phyloP scores from a whole-genome alignment of 2,888 invertebrate species.

The Synergus umbraculus region DNA sequence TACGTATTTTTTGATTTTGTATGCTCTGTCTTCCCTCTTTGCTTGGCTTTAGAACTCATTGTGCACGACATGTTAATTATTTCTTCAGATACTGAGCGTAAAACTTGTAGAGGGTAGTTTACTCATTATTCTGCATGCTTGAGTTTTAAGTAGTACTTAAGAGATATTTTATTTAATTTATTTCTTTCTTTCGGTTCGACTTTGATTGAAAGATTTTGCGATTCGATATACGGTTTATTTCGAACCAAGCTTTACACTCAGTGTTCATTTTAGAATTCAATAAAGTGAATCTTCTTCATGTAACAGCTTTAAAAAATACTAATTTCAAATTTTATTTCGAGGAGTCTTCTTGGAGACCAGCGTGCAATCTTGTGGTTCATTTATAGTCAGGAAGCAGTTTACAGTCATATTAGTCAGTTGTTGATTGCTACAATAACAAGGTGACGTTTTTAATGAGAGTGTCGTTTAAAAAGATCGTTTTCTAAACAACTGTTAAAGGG shows the following conservation, averaged over 20 bases:
- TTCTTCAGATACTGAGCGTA: slow-evolving; percentile 60
- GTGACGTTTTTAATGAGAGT: neutral
- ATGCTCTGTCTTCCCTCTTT: slow-evolving; percentile 75
- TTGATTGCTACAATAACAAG: neutral
- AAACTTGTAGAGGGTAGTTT: slow-evolving; percentile 60
- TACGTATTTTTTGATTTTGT: slow-evolving; percentile 72
- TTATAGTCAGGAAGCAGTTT: slow-evolving; percentile 17
- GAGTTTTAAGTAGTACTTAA: slow-evolving; percentile 51
- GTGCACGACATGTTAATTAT: slow-evolving; percentile 69
- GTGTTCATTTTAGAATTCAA: slow-evolving; percentile 44
- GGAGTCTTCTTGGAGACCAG: neutral
- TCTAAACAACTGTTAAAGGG: neutral
- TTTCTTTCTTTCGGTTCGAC: slow-evolving; percentile 18
- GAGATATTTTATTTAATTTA: slow-evolving; percentile 50
- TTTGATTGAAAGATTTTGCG: neutral
- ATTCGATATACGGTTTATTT: neutral
- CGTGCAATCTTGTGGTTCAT: slow-evolving; percentile 25
- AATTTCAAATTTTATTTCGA: neutral
- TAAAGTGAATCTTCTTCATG: slow-evolving; percentile 34
- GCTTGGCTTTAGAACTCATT: slow-evolving; percentile 75
- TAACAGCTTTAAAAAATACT: slow-evolving; percentile 41
- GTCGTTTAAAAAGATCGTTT: neutral
- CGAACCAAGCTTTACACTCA: slow-evolving; percentile 58
- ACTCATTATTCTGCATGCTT: slow-evolving; percentile 55
- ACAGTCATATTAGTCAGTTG: neutral